Evolutionary conservation across 2,888 invertebrate genomes (phyloP).

Genomic region (Morpho helenor): DNA sequence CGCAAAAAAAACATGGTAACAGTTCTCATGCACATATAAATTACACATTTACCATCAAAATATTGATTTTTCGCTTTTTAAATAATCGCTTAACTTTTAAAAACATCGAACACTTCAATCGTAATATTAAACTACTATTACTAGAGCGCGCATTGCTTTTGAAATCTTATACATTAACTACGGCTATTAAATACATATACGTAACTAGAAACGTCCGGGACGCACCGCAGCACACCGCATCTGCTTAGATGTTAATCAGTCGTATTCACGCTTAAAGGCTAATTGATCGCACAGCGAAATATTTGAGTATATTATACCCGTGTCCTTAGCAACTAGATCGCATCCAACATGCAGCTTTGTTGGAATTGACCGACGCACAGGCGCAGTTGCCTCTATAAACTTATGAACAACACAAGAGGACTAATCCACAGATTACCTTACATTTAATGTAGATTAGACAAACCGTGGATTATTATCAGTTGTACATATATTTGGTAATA

Average conservation of each 20-base stretch:
- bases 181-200: background rate
- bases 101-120: background rate
- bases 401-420: too few species aligned
- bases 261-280: conserved; percentile 8
- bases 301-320: background rate
- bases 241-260: conserved; percentile 13
- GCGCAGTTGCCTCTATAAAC: background rate
- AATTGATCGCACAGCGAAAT: background rate
- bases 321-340: background rate
- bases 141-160: conserved; percentile 11
- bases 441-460: too few species aligned
- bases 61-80: conserved; percentile 3
- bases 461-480: too few species aligned
- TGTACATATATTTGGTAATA: too few species aligned
- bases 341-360: background rate
- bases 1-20: conserved; percentile 5
- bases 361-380: background rate
- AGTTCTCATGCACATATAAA: conserved; percentile 11
- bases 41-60: conserved; percentile 7
- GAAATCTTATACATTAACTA: conserved; percentile 18
- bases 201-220: background rate
- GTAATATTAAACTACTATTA: conserved; percentile 11
- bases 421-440: too few species aligned
- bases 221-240: background rate
- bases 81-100: conserved; percentile 8